Conservation (phyloP, 1,140 invertebrate genomes). For the Euglossa dilemma region DNA sequence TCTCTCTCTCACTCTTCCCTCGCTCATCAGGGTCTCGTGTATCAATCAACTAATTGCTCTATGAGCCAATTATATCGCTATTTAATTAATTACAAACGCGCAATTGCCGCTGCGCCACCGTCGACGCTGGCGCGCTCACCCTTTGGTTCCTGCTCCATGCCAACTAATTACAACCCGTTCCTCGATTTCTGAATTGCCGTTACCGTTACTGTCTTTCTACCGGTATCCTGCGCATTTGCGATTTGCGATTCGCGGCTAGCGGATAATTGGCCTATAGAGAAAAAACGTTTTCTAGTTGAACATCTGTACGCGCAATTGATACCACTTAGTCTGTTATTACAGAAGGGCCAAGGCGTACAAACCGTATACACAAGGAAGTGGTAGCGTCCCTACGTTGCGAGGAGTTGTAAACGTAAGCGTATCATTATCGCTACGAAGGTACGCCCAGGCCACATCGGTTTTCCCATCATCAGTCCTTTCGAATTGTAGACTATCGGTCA, state of each 20-base stretch:
- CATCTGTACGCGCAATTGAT: neutral
- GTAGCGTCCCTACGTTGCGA: constrained; percentile 47
- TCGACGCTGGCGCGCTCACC: constrained; percentile 19
- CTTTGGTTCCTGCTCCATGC: constrained; percentile 44
- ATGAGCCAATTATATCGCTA: constrained; percentile 72
- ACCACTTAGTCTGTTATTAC: constrained; percentile 57
- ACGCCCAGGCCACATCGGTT: constrained; percentile 58
- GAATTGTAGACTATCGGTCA: constrained; percentile 40
- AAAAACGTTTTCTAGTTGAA: constrained; percentile 1
- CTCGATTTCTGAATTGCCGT: constrained; percentile 16
- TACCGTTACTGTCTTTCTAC: constrained; percentile 29
- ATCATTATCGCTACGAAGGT: constrained; percentile 70
- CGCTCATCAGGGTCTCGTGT: constrained; percentile 38
- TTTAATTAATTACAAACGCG: constrained; percentile 70
- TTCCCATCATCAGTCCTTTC: constrained; percentile 67
- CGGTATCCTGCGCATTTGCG: too few species aligned
- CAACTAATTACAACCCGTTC: constrained; percentile 56
- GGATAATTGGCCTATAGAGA: neutral
- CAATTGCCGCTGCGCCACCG: constrained; percentile 34
- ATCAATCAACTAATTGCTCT: constrained; percentile 74
- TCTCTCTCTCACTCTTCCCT: neutral
- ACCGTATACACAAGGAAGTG: constrained; percentile 40
- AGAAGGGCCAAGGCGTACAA: constrained; percentile 52
- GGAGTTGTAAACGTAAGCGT: constrained; percentile 57
- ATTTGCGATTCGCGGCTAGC: too few species aligned